Evolutionary conservation across 2,113 vertebrate genomes (phyloP).

Genomic region (Alexandromys fortis): DNA sequence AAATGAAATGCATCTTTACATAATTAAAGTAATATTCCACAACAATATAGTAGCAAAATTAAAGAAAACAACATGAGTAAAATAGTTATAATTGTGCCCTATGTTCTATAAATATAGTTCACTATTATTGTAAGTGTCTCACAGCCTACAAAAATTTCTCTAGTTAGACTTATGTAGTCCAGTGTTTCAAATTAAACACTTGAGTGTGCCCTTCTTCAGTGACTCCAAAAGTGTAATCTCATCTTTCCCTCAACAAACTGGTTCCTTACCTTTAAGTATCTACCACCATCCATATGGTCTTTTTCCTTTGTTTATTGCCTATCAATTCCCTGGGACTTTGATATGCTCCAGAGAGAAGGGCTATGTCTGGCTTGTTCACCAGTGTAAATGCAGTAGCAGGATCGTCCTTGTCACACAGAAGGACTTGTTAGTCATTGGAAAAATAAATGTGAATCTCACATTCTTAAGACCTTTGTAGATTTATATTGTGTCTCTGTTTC

Average conservation of each 20-base stretch:
- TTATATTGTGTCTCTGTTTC: background rate
- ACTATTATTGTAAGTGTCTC: background rate
- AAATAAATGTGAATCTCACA: background rate
- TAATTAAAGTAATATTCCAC: background rate
- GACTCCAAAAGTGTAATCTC: background rate
- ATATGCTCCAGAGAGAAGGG: background rate
- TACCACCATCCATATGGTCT: background rate
- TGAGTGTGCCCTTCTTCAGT: background rate
- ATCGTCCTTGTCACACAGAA: background rate
- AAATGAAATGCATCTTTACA: background rate
- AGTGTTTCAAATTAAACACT: background rate
- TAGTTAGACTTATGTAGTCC: background rate
- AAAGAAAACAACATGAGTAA: background rate
- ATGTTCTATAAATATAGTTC: background rate
- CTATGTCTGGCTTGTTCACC: background rate
- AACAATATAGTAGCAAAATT: background rate
- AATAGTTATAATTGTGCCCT: background rate
- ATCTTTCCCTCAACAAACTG: background rate
- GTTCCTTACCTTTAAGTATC: constrained; percentile 12
- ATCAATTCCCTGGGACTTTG: background rate
- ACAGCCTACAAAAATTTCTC: background rate
- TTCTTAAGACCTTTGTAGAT: constrained; percentile 6
- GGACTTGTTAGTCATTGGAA: constrained; percentile 29
- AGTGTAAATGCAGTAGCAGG: background rate
- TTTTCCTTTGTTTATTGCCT: background rate